Conservation (phyloP, 2,113 vertebrate species). For the Sinocyclocheilus grahami region DNA sequence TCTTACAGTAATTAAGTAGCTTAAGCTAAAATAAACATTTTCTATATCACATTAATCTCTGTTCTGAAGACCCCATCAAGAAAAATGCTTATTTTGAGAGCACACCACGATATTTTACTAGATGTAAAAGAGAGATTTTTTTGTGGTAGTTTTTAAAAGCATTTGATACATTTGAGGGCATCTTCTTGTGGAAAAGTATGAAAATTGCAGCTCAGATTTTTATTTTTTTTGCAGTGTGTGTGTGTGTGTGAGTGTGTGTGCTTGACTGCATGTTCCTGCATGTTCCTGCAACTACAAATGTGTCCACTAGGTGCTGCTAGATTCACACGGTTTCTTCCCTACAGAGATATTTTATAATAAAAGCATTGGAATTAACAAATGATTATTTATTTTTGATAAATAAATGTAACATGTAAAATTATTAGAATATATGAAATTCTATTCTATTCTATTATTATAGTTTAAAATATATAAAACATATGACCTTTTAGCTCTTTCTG, state of each 20-base stretch:
- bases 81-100: background rate
- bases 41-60: background rate
- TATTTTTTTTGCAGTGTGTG: background rate
- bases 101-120: background rate
- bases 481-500: too few relatives aligned
- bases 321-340: background rate
- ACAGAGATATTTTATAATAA: too few relatives aligned
- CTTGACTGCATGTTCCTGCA: background rate
- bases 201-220: background rate
- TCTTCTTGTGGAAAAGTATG: background rate
- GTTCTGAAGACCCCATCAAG: background rate
- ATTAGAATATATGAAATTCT: background rate
- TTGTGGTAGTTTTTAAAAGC: background rate
- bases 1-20: background rate
- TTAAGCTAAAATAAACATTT: background rate
- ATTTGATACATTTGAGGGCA: background rate
- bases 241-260: too few relatives aligned
- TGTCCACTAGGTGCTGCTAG: conserved; percentile 17
- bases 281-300: background rate
- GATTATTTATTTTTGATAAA: too few relatives aligned
- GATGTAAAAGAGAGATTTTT: background rate
- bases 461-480: background rate
- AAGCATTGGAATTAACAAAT: too few relatives aligned
- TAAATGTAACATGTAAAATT: too few relatives aligned
- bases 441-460: background rate